Base-by-base conservation (phyloP, 2,888 invertebrate genomes). In the Tholera decimalis region DNA sequence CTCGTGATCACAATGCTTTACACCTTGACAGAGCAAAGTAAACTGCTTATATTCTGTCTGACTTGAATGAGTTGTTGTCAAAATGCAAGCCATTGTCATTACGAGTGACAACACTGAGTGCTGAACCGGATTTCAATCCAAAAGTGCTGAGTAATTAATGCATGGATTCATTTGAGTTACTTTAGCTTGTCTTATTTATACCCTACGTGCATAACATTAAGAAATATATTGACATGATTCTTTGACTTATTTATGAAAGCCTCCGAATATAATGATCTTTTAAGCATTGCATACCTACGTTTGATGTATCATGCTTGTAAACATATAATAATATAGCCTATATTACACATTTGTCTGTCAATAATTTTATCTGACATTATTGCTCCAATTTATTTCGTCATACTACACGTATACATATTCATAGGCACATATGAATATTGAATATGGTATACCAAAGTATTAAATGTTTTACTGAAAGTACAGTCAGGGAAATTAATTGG, bases 101-200 rank as follows among this genome's bases (percentile, higher is more conserved):
- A 56, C 20, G 7, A 47, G 56, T 47, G 13, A 5, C 20, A 2
- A 11, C 22, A 15, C 28, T 11, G 5, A 53, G 15, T n/a, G 43
- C 30, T 13, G 18, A 0, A 18, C 22, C 7, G n/a, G 13, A 22
- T 64, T 43, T 41, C 9, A 33, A 24, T 24, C 1, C 9, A 7
- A n/a, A 39, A 22, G 3, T 24, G 55, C 18, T 0, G 33, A 20
- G n/a, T n/a, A 62, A 15, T 30, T 1, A 43, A 49, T 0, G 24
- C 3, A 24, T 0, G 3, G 2, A 13, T 15, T 22, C 18, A 8
- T 28, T 30, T 18, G 15, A 43, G 1, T 41, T 8, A n/a, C 13
- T 22, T 26, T 53, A 53, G 43, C 69, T 73, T 57, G 43, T 62
- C 62, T 0, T 22, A 74, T 68, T 74, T 54, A 62, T 74, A 73